Conservation (phyloP, 2,797 vertebrate genomes). For the Fringilla coelebs region DNA sequence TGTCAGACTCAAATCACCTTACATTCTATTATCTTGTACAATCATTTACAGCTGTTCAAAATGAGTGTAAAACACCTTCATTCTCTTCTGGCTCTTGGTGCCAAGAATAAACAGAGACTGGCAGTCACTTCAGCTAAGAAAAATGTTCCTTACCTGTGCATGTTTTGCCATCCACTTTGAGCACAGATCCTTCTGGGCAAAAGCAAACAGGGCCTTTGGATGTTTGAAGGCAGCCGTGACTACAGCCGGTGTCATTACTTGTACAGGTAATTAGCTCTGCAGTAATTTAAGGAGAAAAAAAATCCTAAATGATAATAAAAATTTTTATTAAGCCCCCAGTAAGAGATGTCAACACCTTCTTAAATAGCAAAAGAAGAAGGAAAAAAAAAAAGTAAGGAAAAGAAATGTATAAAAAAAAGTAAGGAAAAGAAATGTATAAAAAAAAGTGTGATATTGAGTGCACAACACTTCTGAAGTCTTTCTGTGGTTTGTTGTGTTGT, state of each 20-base stretch:
- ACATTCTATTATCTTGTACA: background rate
- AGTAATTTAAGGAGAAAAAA: background rate
- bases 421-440: background rate
- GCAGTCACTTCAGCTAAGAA: background rate
- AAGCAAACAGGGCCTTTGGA: slow-evolving; percentile 80
- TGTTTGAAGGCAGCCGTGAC: slow-evolving; percentile 82
- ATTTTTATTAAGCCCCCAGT: background rate
- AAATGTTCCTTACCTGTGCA: slow-evolving; percentile 81
- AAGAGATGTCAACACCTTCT: background rate
- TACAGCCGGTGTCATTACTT: slow-evolving; percentile 75
- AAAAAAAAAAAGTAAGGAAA: background rate
- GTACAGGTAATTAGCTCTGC: slow-evolving; percentile 83
- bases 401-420: rapidly evolving
- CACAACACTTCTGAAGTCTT: background rate
- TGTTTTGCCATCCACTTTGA: slow-evolving; percentile 80
- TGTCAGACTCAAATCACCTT: background rate
- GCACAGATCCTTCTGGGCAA: slow-evolving; percentile 86
- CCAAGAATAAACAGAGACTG: background rate
- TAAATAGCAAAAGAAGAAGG: background rate
- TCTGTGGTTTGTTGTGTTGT: background rate
- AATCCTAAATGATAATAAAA: background rate
- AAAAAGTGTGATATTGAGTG: background rate
- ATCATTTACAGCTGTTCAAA: background rate
- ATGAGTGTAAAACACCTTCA: background rate
- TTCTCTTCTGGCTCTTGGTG: background rate